A percentile compares a stretch with the other conserved stretches of the same genome.
These are phyloP conservation scores for Bucorvus abyssinicus DNA, from an alignment of 2,797 vertebrate species.

Conservation along the genomic window DNA sequence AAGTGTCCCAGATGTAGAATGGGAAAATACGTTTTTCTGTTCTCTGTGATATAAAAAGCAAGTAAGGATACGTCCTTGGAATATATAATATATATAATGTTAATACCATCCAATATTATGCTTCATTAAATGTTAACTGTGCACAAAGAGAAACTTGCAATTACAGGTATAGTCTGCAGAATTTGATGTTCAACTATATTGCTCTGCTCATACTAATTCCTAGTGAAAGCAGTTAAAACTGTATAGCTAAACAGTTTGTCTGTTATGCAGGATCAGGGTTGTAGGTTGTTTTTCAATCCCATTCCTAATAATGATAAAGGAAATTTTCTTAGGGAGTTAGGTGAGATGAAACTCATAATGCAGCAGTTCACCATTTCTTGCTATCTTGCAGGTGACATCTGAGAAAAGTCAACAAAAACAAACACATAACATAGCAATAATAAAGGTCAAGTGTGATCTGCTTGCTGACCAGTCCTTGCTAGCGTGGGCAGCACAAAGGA, in stretches of 20 bases:
- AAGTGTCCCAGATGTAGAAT: neutral
- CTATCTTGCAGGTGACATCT: neutral
- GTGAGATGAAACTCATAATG: neutral
- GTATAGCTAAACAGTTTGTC: neutral
- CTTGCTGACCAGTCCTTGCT: neutral
- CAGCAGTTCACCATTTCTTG: neutral
- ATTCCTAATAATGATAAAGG: neutral
- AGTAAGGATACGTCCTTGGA: neutral
- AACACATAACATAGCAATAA: accelerated
- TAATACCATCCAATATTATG: neutral
- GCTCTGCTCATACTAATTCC: neutral
- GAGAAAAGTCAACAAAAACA: neutral
- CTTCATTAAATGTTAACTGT: neutral
- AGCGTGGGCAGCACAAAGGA: neutral
- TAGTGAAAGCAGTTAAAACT: neutral
- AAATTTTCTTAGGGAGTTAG: neutral
- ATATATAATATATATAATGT: neutral
- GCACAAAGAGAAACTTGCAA: neutral
- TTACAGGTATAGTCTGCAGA: neutral
- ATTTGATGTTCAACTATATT: neutral
- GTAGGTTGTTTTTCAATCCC: neutral
- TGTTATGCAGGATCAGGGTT: neutral
- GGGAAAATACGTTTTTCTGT: neutral
- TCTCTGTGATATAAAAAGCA: neutral
- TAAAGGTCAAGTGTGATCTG: accelerated